A percentile compares a stretch with the other conserved stretches of the same genome.
These are phyloP conservation scores for Cancer borealis DNA, from an alignment of 2,888 invertebrate genomes.

Conservation along the genomic window DNA sequence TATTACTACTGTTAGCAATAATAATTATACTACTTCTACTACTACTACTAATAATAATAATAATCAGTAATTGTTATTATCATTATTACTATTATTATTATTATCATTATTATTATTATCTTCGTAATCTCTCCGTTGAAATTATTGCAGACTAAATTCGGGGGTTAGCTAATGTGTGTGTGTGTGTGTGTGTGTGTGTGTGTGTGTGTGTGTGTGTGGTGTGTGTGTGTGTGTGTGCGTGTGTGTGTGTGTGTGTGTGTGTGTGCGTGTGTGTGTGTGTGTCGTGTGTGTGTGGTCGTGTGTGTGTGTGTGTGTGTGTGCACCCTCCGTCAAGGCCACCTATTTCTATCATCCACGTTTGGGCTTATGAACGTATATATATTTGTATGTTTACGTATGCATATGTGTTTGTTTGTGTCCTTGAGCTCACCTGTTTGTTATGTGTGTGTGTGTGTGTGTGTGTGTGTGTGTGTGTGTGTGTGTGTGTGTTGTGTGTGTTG, in stretches of 20 bases:
- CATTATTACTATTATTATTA: neutral
- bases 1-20: neutral
- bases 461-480: conserved; percentile 22
- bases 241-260: conserved; percentile 40
- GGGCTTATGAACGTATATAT: neutral
- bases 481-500: neutral
- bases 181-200: conserved; percentile 20
- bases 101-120: neutral
- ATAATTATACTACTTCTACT: neutral
- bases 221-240: conserved; percentile 26
- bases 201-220: conserved; percentile 18
- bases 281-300: neutral
- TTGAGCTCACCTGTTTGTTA: neutral
- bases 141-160: neutral
- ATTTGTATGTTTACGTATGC: neutral
- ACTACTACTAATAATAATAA: neutral
- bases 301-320: conserved; percentile 36
- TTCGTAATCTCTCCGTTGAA: neutral
- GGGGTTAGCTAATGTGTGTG: neutral
- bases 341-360: neutral
- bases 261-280: conserved; percentile 28
- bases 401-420: neutral
- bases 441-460: conserved; percentile 8
- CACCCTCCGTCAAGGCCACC: neutral
- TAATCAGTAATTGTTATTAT: neutral